Evolutionary conservation across 2,888 invertebrate genomes (phyloP), one percentile per base, ranked within the genome.

Genomic region (Pomacea canaliculata): DNA sequence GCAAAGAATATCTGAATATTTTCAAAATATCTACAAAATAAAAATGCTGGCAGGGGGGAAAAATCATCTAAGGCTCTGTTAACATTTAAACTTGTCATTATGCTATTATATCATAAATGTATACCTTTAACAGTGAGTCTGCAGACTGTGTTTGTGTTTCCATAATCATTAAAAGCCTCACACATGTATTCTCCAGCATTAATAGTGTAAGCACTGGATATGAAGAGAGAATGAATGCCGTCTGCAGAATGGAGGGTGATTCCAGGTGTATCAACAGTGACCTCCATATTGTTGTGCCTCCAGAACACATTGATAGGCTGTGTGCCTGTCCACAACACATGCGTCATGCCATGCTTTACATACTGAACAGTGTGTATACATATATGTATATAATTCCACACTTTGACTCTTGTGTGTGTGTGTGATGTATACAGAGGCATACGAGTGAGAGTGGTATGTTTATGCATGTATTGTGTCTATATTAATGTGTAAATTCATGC

Each of bases 241-340:
- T 93, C 93, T 79, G 93, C 92, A 83, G 92, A 92, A 60, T 92
- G 91, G 87, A 93, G 92, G 80, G 90, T 89, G 87, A 93, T 94
- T 84, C 94, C 93, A 3, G 92, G 91, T 65, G 85, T 85, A 82
- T 93, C 93, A 85, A 94, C 93, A 4, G 93, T 92, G 46, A 95
- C 88, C 79, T 93, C 92, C 83, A 93, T 92, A 69, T 93, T 93
- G 86, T 94, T 93, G 84, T 93, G 93, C 82, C 93, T 92, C 95
- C 95, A 95, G 23, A 93, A 90, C 68, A 94, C 93, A 76, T 93
- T 93, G 82, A 94, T 92, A 7, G 94, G 94, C 74, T 91, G 89
- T 65, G 91, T 91, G 70, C 93, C 93, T 92, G 82, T 4, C 19
- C 19, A n/a, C n/a, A 49, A 49, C n/a, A 49, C 69, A 69, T n/a